Base-by-base conservation (phyloP, 2,797 vertebrate species). In the Catharus ustulatus region DNA sequence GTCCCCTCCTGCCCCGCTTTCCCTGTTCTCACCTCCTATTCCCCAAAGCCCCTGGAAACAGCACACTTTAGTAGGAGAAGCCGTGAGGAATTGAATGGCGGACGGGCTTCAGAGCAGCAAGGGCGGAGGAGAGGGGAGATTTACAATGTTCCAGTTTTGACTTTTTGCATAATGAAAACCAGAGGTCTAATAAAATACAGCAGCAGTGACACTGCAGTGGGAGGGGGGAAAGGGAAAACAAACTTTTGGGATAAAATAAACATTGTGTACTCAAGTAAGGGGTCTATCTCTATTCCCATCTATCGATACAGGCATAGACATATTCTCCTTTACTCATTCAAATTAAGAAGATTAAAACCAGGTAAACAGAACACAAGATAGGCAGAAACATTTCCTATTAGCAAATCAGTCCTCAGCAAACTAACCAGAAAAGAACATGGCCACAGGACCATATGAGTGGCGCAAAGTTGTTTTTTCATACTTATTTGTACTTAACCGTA, bases 161-260 rank as follows among this genome's bases (percentile, higher is more conserved):
- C 86, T 96, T 97, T 91, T 94, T 95, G 92, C 73, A 76, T 96
- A 97, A 96, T 96, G 95, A 97, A 96, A 97, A 91, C 84, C 97
- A 97, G 97, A 97, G 96, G 84, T 80, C 93, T 95, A 96, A 97
- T 95, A 95, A 96, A 97, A 96, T 21, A 49, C 94, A 97, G 94
- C 95, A 94, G 95, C 94, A 91, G 84, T 93, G 95, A 95, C 86
- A 89, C 58, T 89, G 58, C 77, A 73, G 24, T 10, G 38, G 68
- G 52, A 34, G n/a, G 24, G 17, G 8, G 0, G 1, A 40, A 62
- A 74, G 69, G 42, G 26, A 84, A 89, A 87, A 74, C 74, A 89
- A 85, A 81, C 55, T 90, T 93, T 64, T 76, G 84, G 63, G 36
- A 63, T 73, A 72, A 87, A 91, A 69, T 54, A 83, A 66, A 87